Evolutionary conservation across 2,797 vertebrate species (phyloP).

Genomic region (Hemitrygon akajei): DNA sequence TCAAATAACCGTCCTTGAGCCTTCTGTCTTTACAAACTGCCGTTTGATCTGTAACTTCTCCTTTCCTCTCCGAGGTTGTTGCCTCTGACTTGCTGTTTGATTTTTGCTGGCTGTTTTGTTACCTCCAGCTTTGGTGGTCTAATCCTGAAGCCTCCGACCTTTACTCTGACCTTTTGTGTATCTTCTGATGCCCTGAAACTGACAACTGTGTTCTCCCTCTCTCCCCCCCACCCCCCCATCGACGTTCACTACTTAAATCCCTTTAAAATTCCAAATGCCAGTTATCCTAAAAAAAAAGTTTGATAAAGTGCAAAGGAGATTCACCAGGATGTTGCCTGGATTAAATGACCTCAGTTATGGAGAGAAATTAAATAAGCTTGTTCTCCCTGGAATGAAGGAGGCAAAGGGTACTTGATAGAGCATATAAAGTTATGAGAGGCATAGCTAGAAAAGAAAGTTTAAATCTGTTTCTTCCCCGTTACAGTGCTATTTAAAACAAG

Average conservation of each 20-base stretch:
- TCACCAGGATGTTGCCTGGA: too few relatives aligned
- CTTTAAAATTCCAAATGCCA: background rate
- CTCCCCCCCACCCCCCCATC: too few relatives aligned
- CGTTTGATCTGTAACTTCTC: background rate
- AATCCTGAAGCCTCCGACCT: background rate
- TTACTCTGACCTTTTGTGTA: background rate
- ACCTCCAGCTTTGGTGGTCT: background rate
- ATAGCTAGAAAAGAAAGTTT: too few relatives aligned
- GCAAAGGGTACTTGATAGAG: too few relatives aligned
- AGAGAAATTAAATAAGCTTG: too few relatives aligned
- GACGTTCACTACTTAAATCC: background rate
- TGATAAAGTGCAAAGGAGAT: too few relatives aligned
- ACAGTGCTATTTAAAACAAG: too few relatives aligned
- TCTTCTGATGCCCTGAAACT: background rate
- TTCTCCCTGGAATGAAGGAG: too few relatives aligned
- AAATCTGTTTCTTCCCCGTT: background rate
- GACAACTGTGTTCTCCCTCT: background rate
- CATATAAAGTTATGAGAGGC: too few relatives aligned
- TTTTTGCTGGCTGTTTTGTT: too few relatives aligned
- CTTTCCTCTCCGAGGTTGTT: background rate
- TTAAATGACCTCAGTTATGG: too few relatives aligned
- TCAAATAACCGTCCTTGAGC: background rate
- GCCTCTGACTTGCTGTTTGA: background rate
- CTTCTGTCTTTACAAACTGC: background rate
- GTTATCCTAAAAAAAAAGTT: background rate